Percentiles rank a stretch among this genome's conserved stretches.
Evolutionary conservation across 2,888 invertebrate species (phyloP).

Genomic region (Syrphus vitripennis): DNA sequence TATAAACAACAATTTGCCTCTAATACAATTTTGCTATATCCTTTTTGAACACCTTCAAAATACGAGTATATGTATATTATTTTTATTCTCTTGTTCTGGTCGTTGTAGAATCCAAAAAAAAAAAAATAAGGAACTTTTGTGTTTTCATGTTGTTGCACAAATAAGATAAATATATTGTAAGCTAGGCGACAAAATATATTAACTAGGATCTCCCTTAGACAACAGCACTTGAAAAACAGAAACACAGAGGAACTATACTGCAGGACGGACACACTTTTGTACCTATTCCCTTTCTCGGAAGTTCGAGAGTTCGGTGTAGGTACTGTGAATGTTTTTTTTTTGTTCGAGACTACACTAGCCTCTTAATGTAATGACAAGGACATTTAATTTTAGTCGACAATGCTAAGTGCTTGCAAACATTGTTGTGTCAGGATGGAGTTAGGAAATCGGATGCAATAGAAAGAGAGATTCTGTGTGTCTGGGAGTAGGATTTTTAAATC

Average conservation of each 20-base stretch:
- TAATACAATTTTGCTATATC: conserved; percentile 55
- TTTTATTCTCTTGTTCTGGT: not conserved
- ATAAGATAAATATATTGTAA: conserved; percentile 29
- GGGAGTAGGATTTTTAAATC: not conserved
- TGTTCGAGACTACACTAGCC: conserved; percentile 20
- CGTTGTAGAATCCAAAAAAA: not conserved
- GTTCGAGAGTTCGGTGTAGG: conserved; percentile 21
- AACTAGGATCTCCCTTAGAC: conserved; percentile 30
- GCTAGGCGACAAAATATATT: conserved; percentile 56
- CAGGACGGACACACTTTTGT: not conserved
- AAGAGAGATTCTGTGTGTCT: not conserved
- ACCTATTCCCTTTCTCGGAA: not conserved
- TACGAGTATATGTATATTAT: too few relatives aligned
- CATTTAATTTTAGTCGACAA: conserved; percentile 65
- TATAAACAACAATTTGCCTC: conserved; percentile 67
- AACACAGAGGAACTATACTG: not conserved
- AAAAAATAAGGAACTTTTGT: not conserved
- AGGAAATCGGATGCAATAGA: not conserved
- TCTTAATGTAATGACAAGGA: conserved; percentile 66
- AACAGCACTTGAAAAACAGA: not conserved
- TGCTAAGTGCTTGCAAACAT: conserved; percentile 59
- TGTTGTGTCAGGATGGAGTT: conserved; percentile 11
- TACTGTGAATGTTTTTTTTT: conserved; percentile 49
- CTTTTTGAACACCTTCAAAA: conserved; percentile 48
- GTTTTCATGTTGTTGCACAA: conserved; percentile 30